phyloP scores from a whole-genome alignment of 1,140 invertebrate species.

The Sminthurinus signatus region DNA sequence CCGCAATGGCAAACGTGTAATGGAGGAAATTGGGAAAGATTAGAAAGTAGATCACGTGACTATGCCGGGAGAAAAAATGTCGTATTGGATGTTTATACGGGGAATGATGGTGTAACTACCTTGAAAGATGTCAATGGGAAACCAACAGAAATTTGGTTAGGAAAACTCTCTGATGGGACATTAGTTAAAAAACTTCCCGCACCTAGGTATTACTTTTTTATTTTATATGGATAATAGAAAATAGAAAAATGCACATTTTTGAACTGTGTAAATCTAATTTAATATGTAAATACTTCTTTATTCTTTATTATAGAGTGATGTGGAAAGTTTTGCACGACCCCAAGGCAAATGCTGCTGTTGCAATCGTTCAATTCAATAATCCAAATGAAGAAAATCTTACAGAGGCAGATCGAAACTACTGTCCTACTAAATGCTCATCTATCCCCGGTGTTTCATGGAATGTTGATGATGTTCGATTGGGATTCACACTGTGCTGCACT shows the following conservation, averaged over 20 bases:
- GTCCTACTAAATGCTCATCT: constrained; percentile 14
- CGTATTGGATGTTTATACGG: constrained; percentile 33
- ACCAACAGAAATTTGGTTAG: constrained; percentile 27
- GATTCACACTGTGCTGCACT: constrained; percentile 22
- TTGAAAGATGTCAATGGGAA: constrained; percentile 28
- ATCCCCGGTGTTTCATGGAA: constrained; percentile 18
- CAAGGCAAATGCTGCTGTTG: constrained; percentile 49
- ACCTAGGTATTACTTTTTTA: constrained; percentile 9
- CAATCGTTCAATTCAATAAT: constrained; percentile 59
- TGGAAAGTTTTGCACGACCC: constrained; percentile 54
- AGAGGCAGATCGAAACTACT: constrained; percentile 1
- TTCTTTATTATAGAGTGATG: constrained; percentile 9
- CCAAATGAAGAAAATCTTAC: constrained; percentile 47
- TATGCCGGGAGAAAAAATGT: constrained; percentile 6
- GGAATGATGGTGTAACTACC: constrained; percentile 22
- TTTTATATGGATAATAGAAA: not conserved
- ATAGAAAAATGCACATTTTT: not conserved
- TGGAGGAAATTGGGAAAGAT: constrained; percentile 55
- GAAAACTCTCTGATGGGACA: constrained; percentile 11
- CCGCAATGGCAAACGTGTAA: constrained; percentile 62
- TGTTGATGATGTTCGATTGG: constrained; percentile 2
- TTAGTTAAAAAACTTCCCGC: constrained; percentile 14
- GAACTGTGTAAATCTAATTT: not conserved
- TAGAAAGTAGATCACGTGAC: constrained; percentile 8
- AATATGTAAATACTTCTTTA: not conserved